phyloP scores from a whole-genome alignment of 2,797 vertebrate genomes.

The Silurus lanzhouensis region DNA sequence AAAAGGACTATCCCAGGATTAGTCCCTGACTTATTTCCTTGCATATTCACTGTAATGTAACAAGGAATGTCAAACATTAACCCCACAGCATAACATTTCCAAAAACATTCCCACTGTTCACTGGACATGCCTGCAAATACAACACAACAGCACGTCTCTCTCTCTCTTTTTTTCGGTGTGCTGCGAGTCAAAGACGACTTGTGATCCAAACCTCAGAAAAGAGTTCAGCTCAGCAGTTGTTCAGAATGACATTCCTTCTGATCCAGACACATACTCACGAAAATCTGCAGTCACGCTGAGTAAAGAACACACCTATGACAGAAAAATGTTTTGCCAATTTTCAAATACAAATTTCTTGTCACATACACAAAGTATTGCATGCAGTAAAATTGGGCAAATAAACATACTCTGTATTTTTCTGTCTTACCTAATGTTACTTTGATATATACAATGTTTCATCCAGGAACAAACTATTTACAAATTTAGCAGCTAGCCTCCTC shows the following conservation, averaged over 20 bases:
- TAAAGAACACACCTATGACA: slow-evolving; percentile 72
- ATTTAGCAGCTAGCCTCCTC: neutral
- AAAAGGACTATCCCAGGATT: neutral
- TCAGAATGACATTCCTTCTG: slow-evolving; percentile 71
- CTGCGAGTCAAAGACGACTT: neutral
- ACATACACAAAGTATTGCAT: no score
- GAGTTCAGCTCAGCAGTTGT: neutral
- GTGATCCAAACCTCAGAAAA: neutral
- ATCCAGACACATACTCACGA: slow-evolving; percentile 62
- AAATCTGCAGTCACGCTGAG: slow-evolving; percentile 72
- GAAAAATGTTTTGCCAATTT: neutral
- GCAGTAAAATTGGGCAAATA: neutral
- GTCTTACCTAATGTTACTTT: neutral
- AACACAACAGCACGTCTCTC: neutral
- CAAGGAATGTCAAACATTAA: neutral
- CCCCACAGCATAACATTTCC: neutral
- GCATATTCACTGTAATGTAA: neutral
- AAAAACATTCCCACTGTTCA: neutral
- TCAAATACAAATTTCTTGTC: no score
- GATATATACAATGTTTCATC: neutral
- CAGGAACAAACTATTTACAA: neutral
- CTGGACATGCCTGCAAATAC: neutral
- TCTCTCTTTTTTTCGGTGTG: neutral
- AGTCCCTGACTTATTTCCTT: neutral
- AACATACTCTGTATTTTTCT: neutral